A percentile compares a stretch with the other conserved stretches of the same genome.
Evolutionary conservation across 1,140 invertebrate genomes (phyloP).

Genomic region (Musca vetustissima): DNA sequence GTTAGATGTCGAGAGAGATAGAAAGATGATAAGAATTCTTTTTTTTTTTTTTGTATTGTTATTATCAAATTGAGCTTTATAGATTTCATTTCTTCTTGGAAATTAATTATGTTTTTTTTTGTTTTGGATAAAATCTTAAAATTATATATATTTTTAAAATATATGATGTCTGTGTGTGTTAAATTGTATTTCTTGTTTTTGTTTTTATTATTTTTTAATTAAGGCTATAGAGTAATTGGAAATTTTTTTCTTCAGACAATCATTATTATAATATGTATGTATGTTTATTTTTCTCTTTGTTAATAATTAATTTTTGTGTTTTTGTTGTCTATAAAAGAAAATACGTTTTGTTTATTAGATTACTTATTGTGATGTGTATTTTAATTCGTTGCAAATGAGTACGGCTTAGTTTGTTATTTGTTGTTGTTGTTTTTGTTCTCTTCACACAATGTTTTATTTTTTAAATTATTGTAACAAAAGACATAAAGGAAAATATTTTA

Average conservation of each 20-base stretch:
- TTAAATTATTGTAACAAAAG: no score
- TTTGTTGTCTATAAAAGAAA: conserved; percentile 14
- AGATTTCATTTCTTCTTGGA: neutral
- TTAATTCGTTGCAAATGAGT: conserved; percentile 24
- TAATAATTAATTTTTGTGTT: conserved; percentile 1
- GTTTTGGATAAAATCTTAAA: conserved; percentile 16
- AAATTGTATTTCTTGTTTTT: conserved; percentile 1
- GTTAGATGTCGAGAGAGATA: neutral
- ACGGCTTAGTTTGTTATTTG: conserved; percentile 12
- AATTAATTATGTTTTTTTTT: neutral
- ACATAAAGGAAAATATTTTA: no score
- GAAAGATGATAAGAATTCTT: neutral
- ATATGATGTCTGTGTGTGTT: neutral
- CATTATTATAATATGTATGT: conserved; percentile 1
- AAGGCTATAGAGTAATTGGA: conserved; percentile 22
- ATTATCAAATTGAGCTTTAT: conserved; percentile 24
- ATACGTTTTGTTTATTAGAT: neutral
- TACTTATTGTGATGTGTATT: conserved; percentile 22
- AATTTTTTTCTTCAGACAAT: neutral
- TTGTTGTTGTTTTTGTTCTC: no score
- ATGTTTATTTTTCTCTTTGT: neutral
- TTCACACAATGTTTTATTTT: no score
- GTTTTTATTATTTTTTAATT: no score
- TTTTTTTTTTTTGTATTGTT: no score
- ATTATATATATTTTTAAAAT: conserved; percentile 7